Conservation (phyloP, 2,888 invertebrate species). For the Epinotia brunnichana region DNA sequence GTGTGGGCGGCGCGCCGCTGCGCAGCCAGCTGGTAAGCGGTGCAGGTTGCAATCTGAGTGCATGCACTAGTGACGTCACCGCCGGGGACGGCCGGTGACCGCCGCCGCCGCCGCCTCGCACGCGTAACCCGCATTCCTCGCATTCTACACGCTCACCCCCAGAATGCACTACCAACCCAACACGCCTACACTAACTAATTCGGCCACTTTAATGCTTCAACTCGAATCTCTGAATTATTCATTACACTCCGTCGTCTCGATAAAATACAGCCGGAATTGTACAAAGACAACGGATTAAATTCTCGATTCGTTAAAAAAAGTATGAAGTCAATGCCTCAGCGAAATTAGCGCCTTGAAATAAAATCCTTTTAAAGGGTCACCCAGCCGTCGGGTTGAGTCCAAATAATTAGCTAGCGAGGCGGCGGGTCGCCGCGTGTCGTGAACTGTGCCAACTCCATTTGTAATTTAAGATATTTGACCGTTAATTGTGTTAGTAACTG, state of each 20-base stretch:
- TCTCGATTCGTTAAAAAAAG: slow-evolving; percentile 49
- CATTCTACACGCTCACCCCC: slow-evolving; percentile 76
- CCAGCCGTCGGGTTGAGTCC: slow-evolving; percentile 69
- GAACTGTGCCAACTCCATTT: slow-evolving; percentile 76
- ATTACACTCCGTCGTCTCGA: slow-evolving; percentile 42
- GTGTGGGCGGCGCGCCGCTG: slow-evolving; percentile 68
- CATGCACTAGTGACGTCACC: slow-evolving; percentile 39
- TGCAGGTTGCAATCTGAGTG: slow-evolving; percentile 47
- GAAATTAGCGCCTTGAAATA: slow-evolving; percentile 64
- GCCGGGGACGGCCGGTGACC: slow-evolving; percentile 58
- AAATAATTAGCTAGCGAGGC: slow-evolving; percentile 75
- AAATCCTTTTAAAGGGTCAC: slow-evolving; percentile 67
- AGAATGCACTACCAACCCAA: slow-evolving; percentile 75
- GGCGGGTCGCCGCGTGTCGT: slow-evolving; percentile 72
- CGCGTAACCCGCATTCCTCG: slow-evolving; percentile 72
- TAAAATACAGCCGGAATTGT: slow-evolving; percentile 31
- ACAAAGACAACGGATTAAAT: slow-evolving; percentile 31
- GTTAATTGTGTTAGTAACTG: slow-evolving; percentile 77
- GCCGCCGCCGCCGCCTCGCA: slow-evolving; percentile 60
- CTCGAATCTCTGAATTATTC: slow-evolving; percentile 57
- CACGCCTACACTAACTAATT: slow-evolving; percentile 71
- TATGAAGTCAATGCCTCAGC: slow-evolving; percentile 58
- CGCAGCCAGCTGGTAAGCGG: slow-evolving; percentile 69
- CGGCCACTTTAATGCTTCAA: slow-evolving; percentile 64
- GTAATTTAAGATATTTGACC: slow-evolving; percentile 79